phyloP scores from a whole-genome alignment of 2,797 vertebrate genomes.

The Echiichthys vipera region DNA sequence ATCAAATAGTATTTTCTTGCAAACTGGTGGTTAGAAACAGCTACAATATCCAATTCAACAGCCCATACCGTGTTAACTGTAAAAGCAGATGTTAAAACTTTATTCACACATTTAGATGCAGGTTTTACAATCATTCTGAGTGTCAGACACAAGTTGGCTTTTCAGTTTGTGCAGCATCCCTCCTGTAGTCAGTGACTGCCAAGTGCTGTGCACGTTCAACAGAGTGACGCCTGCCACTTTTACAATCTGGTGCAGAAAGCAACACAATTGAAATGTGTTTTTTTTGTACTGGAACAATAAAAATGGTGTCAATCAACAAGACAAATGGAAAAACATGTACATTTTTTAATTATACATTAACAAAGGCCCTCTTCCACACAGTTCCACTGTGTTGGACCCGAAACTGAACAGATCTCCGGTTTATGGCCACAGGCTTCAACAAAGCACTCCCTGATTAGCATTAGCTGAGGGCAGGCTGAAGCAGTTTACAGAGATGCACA shows the following conservation, averaged over 20 bases:
- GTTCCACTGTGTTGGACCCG: not conserved
- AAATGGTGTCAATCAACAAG: not conserved
- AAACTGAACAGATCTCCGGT: not conserved
- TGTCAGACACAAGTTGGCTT: slow-evolving; percentile 65
- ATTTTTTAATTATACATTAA: not conserved
- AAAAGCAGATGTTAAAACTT: slow-evolving; percentile 74
- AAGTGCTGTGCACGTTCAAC: slow-evolving; percentile 24
- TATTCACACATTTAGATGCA: slow-evolving; percentile 71
- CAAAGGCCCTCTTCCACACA: not conserved
- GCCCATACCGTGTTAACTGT: slow-evolving; percentile 26
- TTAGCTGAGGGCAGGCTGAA: not conserved
- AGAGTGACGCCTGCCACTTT: slow-evolving; percentile 33
- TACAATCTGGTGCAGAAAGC: slow-evolving; percentile 58
- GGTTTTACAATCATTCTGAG: slow-evolving; percentile 77
- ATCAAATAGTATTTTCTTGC: no score
- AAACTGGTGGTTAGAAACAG: no score
- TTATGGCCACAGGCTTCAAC: slow-evolving; percentile 14
- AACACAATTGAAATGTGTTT: slow-evolving; percentile 42
- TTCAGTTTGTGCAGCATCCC: slow-evolving; percentile 60
- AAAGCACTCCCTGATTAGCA: slow-evolving; percentile 44
- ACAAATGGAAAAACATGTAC: not conserved
- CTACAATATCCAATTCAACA: no score
- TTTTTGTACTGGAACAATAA: slow-evolving; percentile 20
- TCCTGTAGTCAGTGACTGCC: slow-evolving; percentile 17
- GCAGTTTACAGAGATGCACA: not conserved